These are phyloP conservation scores for Hoplostethus mediterraneus DNA, from an alignment of 2,797 vertebrate genomes.

Conservation along the genomic window DNA sequence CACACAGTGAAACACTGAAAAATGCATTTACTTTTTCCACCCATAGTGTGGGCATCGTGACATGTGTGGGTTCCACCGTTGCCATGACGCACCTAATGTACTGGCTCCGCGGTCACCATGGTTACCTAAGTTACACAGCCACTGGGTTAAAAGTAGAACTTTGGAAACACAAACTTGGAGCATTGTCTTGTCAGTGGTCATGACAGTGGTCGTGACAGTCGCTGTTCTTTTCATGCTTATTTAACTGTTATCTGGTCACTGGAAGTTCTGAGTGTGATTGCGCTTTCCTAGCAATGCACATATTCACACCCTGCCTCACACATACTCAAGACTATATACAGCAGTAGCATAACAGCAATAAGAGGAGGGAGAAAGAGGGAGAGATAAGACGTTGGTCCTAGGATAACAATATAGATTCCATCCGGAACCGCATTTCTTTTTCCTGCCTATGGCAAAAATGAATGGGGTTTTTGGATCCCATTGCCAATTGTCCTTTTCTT, in stretches of 20 bases:
- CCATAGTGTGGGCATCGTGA: conserved; percentile 20
- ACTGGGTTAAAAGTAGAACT: conserved; percentile 49
- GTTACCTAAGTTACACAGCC: conserved; percentile 32
- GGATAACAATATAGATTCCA: background rate
- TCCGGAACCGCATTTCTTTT: no score
- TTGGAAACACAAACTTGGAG: conserved; percentile 32
- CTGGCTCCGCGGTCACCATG: conserved; percentile 43
- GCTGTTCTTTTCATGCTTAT: conserved; percentile 9
- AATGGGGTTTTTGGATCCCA: no score
- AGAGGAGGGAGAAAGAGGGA: background rate
- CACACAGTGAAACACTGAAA: background rate
- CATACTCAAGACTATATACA: conserved; percentile 2
- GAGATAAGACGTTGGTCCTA: conserved; percentile 4
- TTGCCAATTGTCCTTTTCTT: no score
- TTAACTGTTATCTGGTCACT: background rate
- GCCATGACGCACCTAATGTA: conserved; percentile 43
- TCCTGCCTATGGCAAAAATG: no score
- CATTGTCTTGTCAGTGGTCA: conserved; percentile 1
- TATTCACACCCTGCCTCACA: background rate
- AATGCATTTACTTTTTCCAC: no score
- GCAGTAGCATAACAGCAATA: background rate
- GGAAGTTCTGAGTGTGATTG: background rate
- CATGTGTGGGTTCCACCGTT: conserved; percentile 44
- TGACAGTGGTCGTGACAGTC: background rate
- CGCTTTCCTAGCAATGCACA: conserved; percentile 5